Evolutionary conservation across 2,113 vertebrate species (phyloP).

Genomic region (Petaurus breviceps): DNA sequence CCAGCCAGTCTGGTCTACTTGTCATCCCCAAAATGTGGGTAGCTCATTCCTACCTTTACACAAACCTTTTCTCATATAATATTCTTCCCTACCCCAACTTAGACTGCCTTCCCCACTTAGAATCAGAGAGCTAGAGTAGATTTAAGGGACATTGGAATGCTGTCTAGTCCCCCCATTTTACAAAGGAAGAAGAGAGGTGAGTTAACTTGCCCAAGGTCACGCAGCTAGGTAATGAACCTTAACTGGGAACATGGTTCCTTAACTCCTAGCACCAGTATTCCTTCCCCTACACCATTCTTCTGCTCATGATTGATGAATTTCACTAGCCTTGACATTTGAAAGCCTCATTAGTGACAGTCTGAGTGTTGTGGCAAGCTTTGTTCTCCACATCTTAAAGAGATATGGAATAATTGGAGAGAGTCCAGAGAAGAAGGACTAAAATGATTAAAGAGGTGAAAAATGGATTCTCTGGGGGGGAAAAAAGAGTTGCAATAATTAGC

Average conservation of each 20-base stretch:
- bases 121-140: neutral
- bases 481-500: neutral
- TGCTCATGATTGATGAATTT: neutral
- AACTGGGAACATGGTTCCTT: neutral
- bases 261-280: neutral
- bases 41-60: neutral
- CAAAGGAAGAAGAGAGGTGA: neutral
- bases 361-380: neutral
- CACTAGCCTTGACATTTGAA: neutral
- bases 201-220: neutral
- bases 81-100: neutral
- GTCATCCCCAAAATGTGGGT: neutral
- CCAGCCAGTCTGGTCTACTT: neutral
- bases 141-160: neutral
- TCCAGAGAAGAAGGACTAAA: slow-evolving; percentile 6
- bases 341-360: neutral
- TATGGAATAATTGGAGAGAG: slow-evolving; percentile 5
- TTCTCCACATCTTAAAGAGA: neutral
- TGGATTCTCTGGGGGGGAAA: neutral
- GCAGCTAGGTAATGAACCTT: neutral
- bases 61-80: neutral
- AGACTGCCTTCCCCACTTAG: neutral
- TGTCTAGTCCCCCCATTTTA: neutral
- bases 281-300: neutral
- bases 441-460: slow-evolving; percentile 17